phyloP scores from a whole-genome alignment of 2,113 vertebrate genomes.

The Ploceus nigricollis region DNA sequence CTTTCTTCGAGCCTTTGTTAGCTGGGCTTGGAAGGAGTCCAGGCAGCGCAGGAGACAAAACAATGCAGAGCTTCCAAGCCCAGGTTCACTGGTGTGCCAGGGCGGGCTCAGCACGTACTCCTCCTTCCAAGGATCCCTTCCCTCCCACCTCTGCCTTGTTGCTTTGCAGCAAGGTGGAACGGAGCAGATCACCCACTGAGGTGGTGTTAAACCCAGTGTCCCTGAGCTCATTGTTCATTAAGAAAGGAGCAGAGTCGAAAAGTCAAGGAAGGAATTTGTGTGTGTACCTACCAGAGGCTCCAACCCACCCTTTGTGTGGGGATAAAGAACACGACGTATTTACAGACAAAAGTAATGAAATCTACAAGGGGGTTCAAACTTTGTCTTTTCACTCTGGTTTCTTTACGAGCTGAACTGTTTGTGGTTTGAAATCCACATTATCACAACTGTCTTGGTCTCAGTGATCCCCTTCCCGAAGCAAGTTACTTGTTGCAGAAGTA shows the following conservation, averaged over 20 bases:
- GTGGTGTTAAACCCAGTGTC: not conserved
- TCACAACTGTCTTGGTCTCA: not conserved
- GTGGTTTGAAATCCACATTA: not conserved
- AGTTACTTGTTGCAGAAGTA: not conserved
- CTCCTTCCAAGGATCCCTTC: not conserved
- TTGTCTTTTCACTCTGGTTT: not conserved
- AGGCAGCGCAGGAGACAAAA: constrained; percentile 53
- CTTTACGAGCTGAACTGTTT: not conserved
- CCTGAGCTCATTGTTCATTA: not conserved
- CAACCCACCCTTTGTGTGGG: not conserved
- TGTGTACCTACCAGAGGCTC: not conserved
- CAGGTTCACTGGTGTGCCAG: not conserved
- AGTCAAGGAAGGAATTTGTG: not conserved
- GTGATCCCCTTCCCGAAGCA: not conserved
- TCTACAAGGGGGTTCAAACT: not conserved
- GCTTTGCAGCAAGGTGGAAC: not conserved
- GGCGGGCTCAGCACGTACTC: not conserved
- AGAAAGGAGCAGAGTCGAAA: not conserved
- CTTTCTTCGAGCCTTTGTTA: constrained; percentile 62
- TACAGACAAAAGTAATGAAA: not conserved
- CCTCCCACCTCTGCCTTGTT: not conserved
- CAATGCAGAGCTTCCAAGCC: constrained; percentile 25
- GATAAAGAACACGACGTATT: not conserved
- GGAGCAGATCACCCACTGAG: not conserved
- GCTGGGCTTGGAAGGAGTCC: constrained; percentile 55